Percentiles rank a stretch among this genome's conserved stretches.
Evolutionary conservation across 2,888 invertebrate genomes (phyloP).

Genomic region (Sthenelais limicola): DNA sequence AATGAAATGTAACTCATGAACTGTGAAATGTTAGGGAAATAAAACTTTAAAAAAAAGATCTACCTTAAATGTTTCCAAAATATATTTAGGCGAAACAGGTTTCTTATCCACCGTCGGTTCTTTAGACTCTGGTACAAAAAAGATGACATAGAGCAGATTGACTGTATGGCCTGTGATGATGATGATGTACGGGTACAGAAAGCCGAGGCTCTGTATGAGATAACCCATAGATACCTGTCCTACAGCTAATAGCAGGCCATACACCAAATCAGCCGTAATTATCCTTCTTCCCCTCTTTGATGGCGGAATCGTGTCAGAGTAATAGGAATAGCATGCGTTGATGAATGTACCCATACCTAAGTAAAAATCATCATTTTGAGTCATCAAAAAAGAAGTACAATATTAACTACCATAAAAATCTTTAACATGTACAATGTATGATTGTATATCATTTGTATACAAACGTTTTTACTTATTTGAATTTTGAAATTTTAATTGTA

Average conservation of each 20-base stretch:
- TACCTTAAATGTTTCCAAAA: slow-evolving; percentile 18
- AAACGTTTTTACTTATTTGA: too few species aligned
- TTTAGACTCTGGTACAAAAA: slow-evolving; percentile 27
- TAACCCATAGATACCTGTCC: slow-evolving; percentile 23
- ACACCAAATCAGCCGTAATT: slow-evolving; percentile 1
- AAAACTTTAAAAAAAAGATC: too few species aligned
- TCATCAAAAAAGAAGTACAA: not conserved
- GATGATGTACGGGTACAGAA: slow-evolving; percentile 11
- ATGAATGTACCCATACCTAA: slow-evolving; percentile 12
- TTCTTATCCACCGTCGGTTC: not conserved
- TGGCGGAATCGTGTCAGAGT: slow-evolving; percentile 11
- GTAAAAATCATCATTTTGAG: not conserved
- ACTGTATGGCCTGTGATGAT: slow-evolving; percentile 16
- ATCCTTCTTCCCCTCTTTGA: not conserved
- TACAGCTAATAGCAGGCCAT: not conserved
- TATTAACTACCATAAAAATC: too few species aligned
- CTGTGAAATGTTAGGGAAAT: too few species aligned
- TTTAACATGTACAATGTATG: too few species aligned
- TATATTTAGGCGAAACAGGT: not conserved
- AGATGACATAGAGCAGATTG: slow-evolving; percentile 20
- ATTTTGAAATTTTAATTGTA: too few species aligned
- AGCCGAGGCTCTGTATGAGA: slow-evolving; percentile 7
- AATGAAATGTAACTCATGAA: too few species aligned
- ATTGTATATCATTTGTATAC: too few species aligned
- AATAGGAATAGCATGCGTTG: slow-evolving; percentile 22